Base-by-base conservation (phyloP, 2,888 invertebrate genomes). In the Cantharis flavilabris region DNA sequence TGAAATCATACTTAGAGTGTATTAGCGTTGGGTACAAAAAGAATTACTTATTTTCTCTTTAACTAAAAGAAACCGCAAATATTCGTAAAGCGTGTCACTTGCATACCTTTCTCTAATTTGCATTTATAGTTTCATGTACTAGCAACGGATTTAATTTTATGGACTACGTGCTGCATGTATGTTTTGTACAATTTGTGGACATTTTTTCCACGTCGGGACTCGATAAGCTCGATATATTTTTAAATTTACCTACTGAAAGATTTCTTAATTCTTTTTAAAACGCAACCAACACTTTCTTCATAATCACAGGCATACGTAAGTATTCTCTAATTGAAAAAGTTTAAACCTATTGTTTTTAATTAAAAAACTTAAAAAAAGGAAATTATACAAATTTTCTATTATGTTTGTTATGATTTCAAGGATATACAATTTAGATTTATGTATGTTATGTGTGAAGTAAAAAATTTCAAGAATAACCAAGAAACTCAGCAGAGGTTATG, bases 61-160 rank as follows among this genome's bases (percentile, higher is more conserved):
- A 9, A 71, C 62, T 71, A 71, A 28, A 62, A 20, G 20, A 71
- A 20, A 71, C 16, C 18, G 63, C 20, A 71, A 23, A 20, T 71
- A 69, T 30, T 73, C 18, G 62, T 62, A 30, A 63, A 70, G 73
- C 28, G 26, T 63, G 73, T 73, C 73, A 30, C 62, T 73, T 23
- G n/a, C 65, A 23, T 63, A 70, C 73, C 73, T 73, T 73, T 73
- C 73, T 73, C 73, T 69, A 16, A 69, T 73, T 73, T 73, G 70
- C 73, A 73, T 70, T 73, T 73, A 63, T 73, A 73, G 62, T 73
- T 70, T 70, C 26, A 49, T 20, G 26, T 33, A 71, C 28, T 28
- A 63, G 26, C 71, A 64, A 71, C 62, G 26, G 30, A 67, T 67
- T 67, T 67, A 67, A 67, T 67, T 67, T 64, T 67, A 23, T n/a